These are phyloP conservation scores for Valencia hispanica DNA, from an alignment of 2,797 vertebrate species.

Conservation along the genomic window DNA sequence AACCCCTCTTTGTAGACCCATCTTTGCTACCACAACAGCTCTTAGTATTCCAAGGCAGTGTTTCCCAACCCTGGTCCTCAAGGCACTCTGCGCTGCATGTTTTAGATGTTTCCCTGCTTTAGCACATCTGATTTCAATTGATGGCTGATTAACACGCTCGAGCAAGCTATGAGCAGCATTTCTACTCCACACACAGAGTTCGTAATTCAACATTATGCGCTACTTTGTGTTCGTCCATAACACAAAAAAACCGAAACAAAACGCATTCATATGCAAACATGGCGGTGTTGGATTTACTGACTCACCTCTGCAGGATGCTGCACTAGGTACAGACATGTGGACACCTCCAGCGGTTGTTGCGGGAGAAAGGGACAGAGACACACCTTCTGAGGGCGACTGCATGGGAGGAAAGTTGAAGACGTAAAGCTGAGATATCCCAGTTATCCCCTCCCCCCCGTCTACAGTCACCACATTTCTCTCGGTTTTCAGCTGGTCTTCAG, in stretches of 20 bases:
- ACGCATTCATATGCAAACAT: background rate
- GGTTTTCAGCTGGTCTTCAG: slow-evolving; percentile 33
- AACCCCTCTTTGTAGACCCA: no score
- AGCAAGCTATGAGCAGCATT: background rate
- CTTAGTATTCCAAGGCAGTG: no score
- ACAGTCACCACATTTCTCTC: slow-evolving; percentile 24
- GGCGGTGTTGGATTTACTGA: background rate
- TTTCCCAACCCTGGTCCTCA: no score
- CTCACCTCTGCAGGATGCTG: slow-evolving; percentile 98
- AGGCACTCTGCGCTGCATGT: no score
- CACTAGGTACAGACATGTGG: slow-evolving; percentile 92
- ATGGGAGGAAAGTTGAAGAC: slow-evolving; percentile 60
- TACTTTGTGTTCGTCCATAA: background rate
- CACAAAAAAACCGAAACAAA: background rate
- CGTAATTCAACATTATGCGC: background rate
- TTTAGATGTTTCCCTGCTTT: no score
- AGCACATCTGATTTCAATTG: no score
- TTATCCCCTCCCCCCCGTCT: slow-evolving; percentile 23
- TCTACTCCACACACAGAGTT: background rate
- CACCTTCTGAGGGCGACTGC: slow-evolving; percentile 95
- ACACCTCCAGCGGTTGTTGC: slow-evolving; percentile 86
- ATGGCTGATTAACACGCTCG: no score
- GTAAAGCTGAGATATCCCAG: slow-evolving; percentile 44
- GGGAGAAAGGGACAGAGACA: slow-evolving; percentile 98
- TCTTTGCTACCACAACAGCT: no score